Conservation (phyloP, 2,797 vertebrate species). For the Betta splendens region DNA sequence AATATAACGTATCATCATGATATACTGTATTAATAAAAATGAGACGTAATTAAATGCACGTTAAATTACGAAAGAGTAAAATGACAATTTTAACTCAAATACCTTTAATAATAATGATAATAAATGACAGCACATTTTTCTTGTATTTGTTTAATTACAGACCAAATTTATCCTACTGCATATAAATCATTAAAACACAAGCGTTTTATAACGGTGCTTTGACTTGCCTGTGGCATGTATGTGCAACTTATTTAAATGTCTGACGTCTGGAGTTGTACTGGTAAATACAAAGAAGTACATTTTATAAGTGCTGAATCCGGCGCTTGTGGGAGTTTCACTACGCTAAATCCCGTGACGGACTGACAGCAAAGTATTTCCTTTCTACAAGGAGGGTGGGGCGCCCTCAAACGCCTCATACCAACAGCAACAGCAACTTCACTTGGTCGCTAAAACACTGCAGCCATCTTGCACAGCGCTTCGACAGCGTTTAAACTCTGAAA, state of each 20-base stretch:
- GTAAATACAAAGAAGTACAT: neutral
- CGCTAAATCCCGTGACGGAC: conserved; percentile 3
- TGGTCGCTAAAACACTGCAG: conserved; percentile 61
- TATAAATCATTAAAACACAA: neutral
- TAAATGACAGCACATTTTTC: neutral
- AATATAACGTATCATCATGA: no score
- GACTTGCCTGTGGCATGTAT: neutral
- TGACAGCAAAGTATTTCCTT: conserved; percentile 35
- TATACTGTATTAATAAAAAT: no score
- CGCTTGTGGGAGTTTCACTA: neutral
- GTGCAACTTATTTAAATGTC: neutral
- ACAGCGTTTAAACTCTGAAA: conserved; percentile 22
- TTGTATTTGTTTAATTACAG: neutral
- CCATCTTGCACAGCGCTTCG: conserved; percentile 72
- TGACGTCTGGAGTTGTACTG: neutral
- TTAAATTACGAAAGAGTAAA: no score
- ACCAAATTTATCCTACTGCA: neutral
- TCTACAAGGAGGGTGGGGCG: conserved; percentile 63
- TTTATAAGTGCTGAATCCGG: neutral
- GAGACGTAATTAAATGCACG: no score
- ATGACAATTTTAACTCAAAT: no score
- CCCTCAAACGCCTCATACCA: conserved; percentile 58
- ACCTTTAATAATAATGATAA: no score
- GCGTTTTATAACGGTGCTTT: neutral
- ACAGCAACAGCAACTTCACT: conserved; percentile 63